Evolutionary conservation across 2,113 vertebrate genomes (phyloP).

Genomic region (Casuarius casuarius): DNA sequence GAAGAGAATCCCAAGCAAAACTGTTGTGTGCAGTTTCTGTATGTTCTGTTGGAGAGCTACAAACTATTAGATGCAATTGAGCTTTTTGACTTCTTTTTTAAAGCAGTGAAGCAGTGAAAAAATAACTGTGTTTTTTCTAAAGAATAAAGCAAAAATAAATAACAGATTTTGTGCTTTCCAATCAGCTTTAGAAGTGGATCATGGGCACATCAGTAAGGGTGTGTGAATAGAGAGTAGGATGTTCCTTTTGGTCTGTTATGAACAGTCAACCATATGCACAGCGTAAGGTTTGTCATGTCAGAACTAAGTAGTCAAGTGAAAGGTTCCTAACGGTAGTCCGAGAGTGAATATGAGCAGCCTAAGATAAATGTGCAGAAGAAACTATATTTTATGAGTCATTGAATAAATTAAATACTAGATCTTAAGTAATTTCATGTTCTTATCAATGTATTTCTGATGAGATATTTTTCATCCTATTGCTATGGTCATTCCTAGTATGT

Average conservation of each 20-base stretch:
- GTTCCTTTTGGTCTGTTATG: neutral
- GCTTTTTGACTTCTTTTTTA: neutral
- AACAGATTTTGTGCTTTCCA: neutral
- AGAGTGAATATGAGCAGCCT: neutral
- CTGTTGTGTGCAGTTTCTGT: neutral
- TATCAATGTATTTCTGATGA: neutral
- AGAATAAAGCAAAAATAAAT: neutral
- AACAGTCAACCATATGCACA: neutral
- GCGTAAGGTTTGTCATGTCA: neutral
- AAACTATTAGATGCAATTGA: neutral
- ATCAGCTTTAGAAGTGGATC: neutral
- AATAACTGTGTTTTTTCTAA: neutral
- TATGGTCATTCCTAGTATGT: neutral
- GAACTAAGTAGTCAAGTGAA: neutral
- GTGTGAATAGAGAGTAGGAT: neutral
- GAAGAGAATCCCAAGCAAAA: neutral
- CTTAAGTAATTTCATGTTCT: neutral
- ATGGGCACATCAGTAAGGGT: neutral
- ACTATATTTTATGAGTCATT: neutral
- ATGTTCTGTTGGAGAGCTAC: neutral
- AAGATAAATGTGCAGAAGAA: neutral
- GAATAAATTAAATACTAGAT: neutral
- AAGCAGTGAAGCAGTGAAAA: neutral
- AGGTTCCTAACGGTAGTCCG: neutral
- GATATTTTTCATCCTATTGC: neutral